Evolutionary conservation across 2,797 vertebrate species (phyloP).

Genomic region (Propithecus deckenii): DNA sequence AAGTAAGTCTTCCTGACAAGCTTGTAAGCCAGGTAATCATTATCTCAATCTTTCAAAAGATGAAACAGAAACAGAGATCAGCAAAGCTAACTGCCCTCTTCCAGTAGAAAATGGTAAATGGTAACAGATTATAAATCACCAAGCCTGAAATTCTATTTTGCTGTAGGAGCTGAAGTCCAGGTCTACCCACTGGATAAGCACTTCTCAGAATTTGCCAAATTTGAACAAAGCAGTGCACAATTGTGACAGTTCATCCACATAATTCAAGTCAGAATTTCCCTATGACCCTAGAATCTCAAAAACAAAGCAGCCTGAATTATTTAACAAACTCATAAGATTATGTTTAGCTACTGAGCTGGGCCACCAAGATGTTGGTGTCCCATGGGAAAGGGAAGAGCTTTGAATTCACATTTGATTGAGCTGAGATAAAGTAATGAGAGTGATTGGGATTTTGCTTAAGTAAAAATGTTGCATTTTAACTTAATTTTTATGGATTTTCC

Average conservation of each 20-base stretch:
- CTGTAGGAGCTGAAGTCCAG: background rate
- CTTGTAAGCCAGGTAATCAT: background rate
- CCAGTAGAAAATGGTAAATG: background rate
- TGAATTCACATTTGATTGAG: background rate
- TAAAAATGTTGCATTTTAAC: background rate
- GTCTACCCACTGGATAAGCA: background rate
- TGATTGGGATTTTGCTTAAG: background rate
- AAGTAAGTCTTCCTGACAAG: slow-evolving; percentile 47
- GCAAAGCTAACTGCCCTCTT: background rate
- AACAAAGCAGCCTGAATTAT: background rate
- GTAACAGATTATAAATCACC: slow-evolving; percentile 19
- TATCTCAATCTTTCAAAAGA: slow-evolving; percentile 25
- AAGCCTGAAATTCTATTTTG: slow-evolving; percentile 26
- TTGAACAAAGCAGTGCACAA: background rate
- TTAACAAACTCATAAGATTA: background rate
- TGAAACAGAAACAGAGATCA: slow-evolving; percentile 34
- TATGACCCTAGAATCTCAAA: background rate
- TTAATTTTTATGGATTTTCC: background rate
- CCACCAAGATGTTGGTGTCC: background rate
- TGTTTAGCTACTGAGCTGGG: background rate
- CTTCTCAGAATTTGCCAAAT: background rate
- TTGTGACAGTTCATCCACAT: background rate
- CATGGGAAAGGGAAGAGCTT: background rate
- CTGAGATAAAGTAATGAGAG: background rate
- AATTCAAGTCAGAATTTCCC: slow-evolving; percentile 19